Conservation (phyloP, 2,113 vertebrate genomes). For the Castor canadensis region DNA sequence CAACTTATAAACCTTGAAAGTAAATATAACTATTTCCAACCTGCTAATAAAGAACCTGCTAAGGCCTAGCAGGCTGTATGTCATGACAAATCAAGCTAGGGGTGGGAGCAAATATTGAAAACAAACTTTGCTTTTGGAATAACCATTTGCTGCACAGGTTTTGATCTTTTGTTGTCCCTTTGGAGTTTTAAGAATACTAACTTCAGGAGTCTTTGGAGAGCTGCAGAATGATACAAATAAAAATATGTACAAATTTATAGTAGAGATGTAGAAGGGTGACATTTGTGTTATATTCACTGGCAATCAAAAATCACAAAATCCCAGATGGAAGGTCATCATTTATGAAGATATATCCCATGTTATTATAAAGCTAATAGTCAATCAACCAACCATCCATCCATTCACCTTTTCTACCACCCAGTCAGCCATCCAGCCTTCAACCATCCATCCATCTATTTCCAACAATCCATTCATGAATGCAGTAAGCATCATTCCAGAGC, state of each 20-base stretch:
- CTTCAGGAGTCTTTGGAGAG: not conserved
- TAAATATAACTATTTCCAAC: not conserved
- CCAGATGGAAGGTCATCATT: not conserved
- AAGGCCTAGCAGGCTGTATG: not conserved
- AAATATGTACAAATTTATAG: not conserved
- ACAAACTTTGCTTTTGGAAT: not conserved
- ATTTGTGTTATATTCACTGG: not conserved
- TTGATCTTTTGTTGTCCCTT: not conserved
- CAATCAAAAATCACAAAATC: not conserved
- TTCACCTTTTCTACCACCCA: not conserved
- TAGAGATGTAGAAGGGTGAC: not conserved
- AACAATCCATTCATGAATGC: not conserved
- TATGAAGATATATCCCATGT: not conserved
- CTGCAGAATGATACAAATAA: not conserved
- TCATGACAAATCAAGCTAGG: not conserved
- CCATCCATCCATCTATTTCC: not conserved
- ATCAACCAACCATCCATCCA: not conserved
- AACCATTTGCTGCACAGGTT: not conserved
- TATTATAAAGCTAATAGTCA: not conserved
- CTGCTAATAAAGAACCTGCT: not conserved
- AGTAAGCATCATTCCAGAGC: not conserved
- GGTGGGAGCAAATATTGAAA: not conserved
- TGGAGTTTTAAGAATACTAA: not conserved
- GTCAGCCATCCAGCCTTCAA: not conserved
- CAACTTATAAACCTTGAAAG: not conserved